These are phyloP conservation scores for Rhamnusium bicolor DNA, from an alignment of 2,888 invertebrate genomes.

Conservation along the genomic window DNA sequence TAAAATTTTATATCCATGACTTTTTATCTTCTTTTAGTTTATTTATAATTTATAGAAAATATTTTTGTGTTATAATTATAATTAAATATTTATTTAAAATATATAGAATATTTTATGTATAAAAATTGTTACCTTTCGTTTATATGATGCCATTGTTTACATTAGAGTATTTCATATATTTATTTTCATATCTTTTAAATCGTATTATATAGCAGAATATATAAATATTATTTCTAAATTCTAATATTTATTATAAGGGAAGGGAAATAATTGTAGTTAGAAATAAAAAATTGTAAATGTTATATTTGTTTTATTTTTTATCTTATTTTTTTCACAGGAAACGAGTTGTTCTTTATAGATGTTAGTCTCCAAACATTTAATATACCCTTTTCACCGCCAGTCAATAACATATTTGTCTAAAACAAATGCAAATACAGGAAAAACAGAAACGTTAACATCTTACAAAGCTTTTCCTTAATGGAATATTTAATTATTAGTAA, in stretches of 20 bases:
- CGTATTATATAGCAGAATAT: conserved; percentile 33
- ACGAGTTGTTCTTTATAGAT: conserved; percentile 37
- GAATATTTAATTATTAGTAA: no score
- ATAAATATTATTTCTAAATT: conserved; percentile 26
- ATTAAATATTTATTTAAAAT: conserved; percentile 18
- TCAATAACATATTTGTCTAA: conserved; percentile 77
- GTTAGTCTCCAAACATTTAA: conserved; percentile 77
- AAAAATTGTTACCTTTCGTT: conserved; percentile 41
- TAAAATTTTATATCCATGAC: conserved; percentile 46
- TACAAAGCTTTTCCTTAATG: no score
- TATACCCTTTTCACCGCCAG: conserved; percentile 82
- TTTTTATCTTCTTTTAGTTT: conserved; percentile 33
- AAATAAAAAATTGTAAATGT: conserved; percentile 43
- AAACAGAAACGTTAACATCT: no score
- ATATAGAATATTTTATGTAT: conserved; percentile 25
- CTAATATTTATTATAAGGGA: conserved; percentile 43
- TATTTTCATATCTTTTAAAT: conserved; percentile 33
- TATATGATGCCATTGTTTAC: conserved; percentile 39
- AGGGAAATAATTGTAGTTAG: conserved; percentile 51
- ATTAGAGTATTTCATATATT: conserved; percentile 33
- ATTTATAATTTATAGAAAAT: conserved; percentile 28
- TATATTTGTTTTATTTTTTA: conserved; percentile 30
- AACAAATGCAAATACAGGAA: conserved; percentile 52
- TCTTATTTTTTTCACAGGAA: conserved; percentile 33
- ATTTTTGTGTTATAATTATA: conserved; percentile 19